A percentile compares a stretch with the other conserved stretches of the same genome.
phyloP scores from a whole-genome alignment of 2,113 vertebrate genomes.

The Gasterosteus aculeatus region DNA sequence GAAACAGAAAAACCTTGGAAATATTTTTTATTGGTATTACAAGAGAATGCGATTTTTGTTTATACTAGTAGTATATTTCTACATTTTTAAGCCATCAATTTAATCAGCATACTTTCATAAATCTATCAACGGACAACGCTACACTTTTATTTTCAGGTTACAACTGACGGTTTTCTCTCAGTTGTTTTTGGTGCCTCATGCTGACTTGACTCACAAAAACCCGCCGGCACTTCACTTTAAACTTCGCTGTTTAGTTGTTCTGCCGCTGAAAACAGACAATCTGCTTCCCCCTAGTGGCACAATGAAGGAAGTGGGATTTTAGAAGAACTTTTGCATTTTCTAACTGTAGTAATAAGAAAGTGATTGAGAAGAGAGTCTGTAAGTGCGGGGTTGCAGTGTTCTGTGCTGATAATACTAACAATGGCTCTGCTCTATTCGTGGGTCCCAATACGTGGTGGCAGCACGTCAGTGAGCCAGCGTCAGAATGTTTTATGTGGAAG shows the following conservation, averaged over 20 bases:
- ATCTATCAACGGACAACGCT: too few species aligned
- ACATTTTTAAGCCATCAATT: background rate
- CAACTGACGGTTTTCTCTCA: background rate
- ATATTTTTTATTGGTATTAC: background rate
- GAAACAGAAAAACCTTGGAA: background rate
- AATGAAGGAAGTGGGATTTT: background rate
- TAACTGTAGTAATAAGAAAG: background rate
- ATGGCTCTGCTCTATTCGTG: too few species aligned
- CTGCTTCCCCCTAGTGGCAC: slow-evolving; percentile 43
- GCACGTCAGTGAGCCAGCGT: background rate
- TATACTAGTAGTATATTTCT: background rate
- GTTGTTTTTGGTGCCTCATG: slow-evolving; percentile 2
- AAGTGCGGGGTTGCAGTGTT: too few species aligned
- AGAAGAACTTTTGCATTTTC: too few species aligned
- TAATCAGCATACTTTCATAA: background rate
- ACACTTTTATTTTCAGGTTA: slow-evolving; percentile 27
- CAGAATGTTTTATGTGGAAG: background rate
- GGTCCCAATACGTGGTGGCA: too few species aligned
- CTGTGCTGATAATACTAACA: too few species aligned
- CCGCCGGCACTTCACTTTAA: background rate
- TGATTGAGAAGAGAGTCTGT: too few species aligned
- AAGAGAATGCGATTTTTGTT: background rate
- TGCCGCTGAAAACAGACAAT: background rate
- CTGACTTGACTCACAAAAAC: slow-evolving; percentile 7
- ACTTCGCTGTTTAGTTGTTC: slow-evolving; percentile 22